These are phyloP conservation scores for Nasonia giraulti DNA, from an alignment of 1,140 invertebrate genomes.

Conservation along the genomic window DNA sequence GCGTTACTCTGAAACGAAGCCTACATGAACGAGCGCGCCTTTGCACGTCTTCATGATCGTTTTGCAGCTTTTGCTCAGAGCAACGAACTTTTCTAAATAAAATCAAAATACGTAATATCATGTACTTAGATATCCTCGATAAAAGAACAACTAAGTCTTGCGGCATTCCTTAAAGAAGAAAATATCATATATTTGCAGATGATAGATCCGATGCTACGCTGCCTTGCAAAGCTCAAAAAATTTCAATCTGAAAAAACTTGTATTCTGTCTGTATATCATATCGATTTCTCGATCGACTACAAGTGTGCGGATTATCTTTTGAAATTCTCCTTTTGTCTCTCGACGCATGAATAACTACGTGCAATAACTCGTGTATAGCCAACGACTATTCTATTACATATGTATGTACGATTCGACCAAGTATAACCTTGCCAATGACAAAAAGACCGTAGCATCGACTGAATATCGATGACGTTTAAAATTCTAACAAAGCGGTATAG, in stretches of 20 bases:
- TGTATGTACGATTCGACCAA: neutral
- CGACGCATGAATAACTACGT: conserved; percentile 3
- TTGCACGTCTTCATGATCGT: neutral
- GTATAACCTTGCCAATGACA: neutral
- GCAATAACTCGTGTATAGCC: conserved; percentile 4
- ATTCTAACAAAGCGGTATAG: neutral
- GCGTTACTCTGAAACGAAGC: too few species aligned
- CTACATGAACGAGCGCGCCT: too few species aligned
- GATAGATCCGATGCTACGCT: conserved; percentile 23
- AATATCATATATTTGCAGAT: conserved; percentile 32
- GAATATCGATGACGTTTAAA: neutral
- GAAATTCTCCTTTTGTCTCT: conserved; percentile 2
- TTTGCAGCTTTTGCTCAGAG: neutral
- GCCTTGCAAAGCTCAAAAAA: conserved; percentile 48
- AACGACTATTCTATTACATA: neutral
- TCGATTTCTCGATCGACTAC: neutral
- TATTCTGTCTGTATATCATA: conserved; percentile 23
- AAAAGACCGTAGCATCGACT: neutral
- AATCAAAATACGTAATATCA: neutral
- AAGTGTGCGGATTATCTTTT: neutral
- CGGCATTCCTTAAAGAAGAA: conserved; percentile 19
- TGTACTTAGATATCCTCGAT: neutral
- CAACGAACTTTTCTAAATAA: neutral
- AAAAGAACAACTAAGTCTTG: conserved; percentile 22
- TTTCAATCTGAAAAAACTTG: conserved; percentile 25